Conservation (phyloP, 2,797 vertebrate genomes). For the Spinibarbus caldwelli region DNA sequence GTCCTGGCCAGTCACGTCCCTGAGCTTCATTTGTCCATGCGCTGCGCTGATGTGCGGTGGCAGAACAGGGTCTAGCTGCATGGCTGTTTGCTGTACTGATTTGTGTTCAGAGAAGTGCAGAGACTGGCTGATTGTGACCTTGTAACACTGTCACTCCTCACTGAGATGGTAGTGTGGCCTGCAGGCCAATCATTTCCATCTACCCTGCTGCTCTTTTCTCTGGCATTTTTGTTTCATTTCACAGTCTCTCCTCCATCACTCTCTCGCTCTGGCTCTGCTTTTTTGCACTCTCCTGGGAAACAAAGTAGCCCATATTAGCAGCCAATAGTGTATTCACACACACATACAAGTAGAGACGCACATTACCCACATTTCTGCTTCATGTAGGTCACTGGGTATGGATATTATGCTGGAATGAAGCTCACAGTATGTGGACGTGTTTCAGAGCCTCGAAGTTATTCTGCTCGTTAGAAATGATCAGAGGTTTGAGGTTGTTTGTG, state of each 20-base stretch:
- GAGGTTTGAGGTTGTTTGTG: background rate
- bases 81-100: conserved; percentile 27
- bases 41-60: conserved; percentile 1
- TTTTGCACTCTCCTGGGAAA: conserved; percentile 27
- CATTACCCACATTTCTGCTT: conserved; percentile 22
- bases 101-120: conserved; percentile 5
- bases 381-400: conserved; percentile 38
- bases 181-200: conserved; percentile 14
- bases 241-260: too few species aligned
- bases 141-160: conserved; percentile 26
- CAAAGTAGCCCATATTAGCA: conserved; percentile 12
- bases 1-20: conserved; percentile 11
- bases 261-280: conserved; percentile 1
- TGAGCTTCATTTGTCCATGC: background rate
- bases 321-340: background rate
- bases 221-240: background rate
- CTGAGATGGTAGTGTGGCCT: conserved; percentile 6
- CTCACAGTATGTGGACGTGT: background rate
- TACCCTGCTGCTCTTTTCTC: conserved; percentile 15
- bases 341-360: background rate
- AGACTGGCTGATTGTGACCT: conserved; percentile 29
- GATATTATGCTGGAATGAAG: conserved; percentile 6
- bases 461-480: background rate
- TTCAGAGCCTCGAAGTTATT: background rate
- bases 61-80: conserved; percentile 26